Evolutionary conservation across 2,797 vertebrate genomes (phyloP), one percentile per base, ranked within the genome.

Genomic region (Poecilia gillii): DNA sequence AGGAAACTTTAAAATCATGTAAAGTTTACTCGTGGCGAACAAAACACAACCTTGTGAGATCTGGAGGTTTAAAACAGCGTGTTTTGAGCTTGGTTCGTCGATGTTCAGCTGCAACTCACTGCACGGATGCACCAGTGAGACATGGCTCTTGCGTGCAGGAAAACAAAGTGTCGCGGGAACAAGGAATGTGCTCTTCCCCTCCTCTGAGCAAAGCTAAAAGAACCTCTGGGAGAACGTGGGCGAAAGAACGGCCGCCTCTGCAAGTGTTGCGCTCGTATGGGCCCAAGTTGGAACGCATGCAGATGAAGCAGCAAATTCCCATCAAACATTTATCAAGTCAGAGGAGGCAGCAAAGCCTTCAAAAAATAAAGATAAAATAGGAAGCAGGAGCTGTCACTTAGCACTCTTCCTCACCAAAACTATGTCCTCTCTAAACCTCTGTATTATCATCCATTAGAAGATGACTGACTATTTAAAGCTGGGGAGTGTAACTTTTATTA

Each of bases 281-380:
- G 84, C 78, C 78, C 78, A 77, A 90, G 87, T 92, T 93, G 88
- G 92, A 89, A 92, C 87, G 91, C 90, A 91, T 93, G 93, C 88
- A 91, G 91, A 95, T 91, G 91, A 94, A 94, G 91, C 90, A 90
- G 91, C 80, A 88, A 92, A 92, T 76, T 85, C 79, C 83, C 73
- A 91, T 94, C 89, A 95, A 95, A 94, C 94, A 95, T 96, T 95
- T 76, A 95, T 93, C 82, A 91, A 79, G 68, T 80, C 81, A 79
- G 78, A 85, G 80, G 84, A 92, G 88, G 87, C 88, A 88, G 85
- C 81, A 86, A 80, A 86, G 90, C 88, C 89, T 87, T 83, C 81
- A 91, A 89, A 53, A 49, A 51, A 20, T 6, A 20, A 14, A 77
- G 85, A 92, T 87, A 73, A 91, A 93, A 88, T 70, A 85, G 45